phyloP scores from a whole-genome alignment of 2,888 invertebrate species.

The Pollenia griseotomentosa region DNA sequence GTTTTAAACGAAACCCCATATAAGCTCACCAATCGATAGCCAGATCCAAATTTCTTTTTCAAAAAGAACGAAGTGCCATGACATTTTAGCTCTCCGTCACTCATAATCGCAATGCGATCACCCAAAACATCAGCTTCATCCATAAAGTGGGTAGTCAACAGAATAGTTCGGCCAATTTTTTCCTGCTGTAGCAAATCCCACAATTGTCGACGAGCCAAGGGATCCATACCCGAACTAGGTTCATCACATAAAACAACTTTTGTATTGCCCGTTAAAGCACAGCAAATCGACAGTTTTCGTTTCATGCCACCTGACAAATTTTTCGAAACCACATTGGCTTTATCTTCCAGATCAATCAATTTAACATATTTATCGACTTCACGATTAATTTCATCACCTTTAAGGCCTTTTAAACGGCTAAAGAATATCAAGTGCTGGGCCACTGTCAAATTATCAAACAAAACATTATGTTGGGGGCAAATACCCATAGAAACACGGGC shows the following conservation, averaged over 20 bases:
- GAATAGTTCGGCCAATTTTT: slow-evolving; percentile 90
- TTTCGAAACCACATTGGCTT: slow-evolving; percentile 86
- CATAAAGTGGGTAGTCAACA: slow-evolving; percentile 95
- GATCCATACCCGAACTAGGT: slow-evolving; percentile 94
- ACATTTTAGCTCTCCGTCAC: slow-evolving; percentile 91
- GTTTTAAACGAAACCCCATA: too few species aligned
- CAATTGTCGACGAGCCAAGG: slow-evolving; percentile 91
- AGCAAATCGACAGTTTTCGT: slow-evolving; percentile 90
- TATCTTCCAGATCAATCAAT: slow-evolving; percentile 88
- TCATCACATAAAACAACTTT: slow-evolving; percentile 90
- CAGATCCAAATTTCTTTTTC: slow-evolving; percentile 93
- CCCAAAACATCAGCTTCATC: slow-evolving; percentile 95
- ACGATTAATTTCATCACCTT: slow-evolving; percentile 85
- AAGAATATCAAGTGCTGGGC: slow-evolving; percentile 93
- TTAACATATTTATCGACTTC: slow-evolving; percentile 88
- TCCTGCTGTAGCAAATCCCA: slow-evolving; percentile 92
- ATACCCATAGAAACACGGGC: slow-evolving; percentile 90
- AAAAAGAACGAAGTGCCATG: slow-evolving; percentile 92
- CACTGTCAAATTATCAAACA: slow-evolving; percentile 93
- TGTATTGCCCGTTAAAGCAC: slow-evolving; percentile 90
- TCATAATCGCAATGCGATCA: slow-evolving; percentile 95
- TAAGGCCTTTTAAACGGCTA: slow-evolving; percentile 88
- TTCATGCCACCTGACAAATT: slow-evolving; percentile 92
- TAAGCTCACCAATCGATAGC: slow-evolving; percentile 88
- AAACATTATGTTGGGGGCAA: slow-evolving; percentile 94